These are phyloP conservation scores for Lagodon rhomboides DNA, from an alignment of 2,797 vertebrate species.

Conservation along the genomic window DNA sequence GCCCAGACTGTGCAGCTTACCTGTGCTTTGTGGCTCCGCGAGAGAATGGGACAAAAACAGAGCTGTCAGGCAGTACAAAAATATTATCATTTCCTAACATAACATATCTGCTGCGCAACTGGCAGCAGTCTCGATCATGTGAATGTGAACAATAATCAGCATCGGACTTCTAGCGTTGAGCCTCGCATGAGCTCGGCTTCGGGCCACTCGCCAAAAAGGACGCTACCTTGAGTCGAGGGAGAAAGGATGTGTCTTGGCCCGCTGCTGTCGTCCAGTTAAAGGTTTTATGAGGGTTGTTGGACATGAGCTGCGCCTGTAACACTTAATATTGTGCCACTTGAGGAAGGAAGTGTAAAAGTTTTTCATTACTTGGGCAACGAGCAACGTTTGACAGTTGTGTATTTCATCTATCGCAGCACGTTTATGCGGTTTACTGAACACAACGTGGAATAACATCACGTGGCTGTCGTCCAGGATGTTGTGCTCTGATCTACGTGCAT, in stretches of 20 bases:
- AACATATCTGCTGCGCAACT: constrained; percentile 83
- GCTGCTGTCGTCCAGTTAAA: constrained; percentile 53
- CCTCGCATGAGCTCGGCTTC: constrained; percentile 59
- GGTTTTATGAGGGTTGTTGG: constrained; percentile 61
- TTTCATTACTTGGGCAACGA: constrained; percentile 50
- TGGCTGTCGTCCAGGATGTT: constrained; percentile 11
- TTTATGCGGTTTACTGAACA: constrained; percentile 26
- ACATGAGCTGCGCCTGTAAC: constrained; percentile 52
- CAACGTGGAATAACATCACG: constrained; percentile 1
- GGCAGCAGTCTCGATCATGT: constrained; percentile 76
- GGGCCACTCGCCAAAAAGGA: constrained; percentile 65
- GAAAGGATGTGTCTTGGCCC: constrained; percentile 48
- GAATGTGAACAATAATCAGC: constrained; percentile 82
- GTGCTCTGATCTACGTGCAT: background rate
- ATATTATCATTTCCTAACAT: constrained; percentile 84
- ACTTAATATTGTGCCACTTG: constrained; percentile 52
- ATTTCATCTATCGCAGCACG: constrained; percentile 10
- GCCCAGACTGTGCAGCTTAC: constrained; percentile 88
- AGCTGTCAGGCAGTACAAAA: constrained; percentile 85
- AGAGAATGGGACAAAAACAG: constrained; percentile 84
- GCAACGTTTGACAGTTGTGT: constrained; percentile 22
- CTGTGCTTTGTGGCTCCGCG: constrained; percentile 86
- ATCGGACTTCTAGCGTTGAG: constrained; percentile 60
- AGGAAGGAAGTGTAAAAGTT: constrained; percentile 51
- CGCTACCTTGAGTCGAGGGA: constrained; percentile 59